phyloP scores from a whole-genome alignment of 2,888 invertebrate genomes.

The Neocrepidodera transversa region DNA sequence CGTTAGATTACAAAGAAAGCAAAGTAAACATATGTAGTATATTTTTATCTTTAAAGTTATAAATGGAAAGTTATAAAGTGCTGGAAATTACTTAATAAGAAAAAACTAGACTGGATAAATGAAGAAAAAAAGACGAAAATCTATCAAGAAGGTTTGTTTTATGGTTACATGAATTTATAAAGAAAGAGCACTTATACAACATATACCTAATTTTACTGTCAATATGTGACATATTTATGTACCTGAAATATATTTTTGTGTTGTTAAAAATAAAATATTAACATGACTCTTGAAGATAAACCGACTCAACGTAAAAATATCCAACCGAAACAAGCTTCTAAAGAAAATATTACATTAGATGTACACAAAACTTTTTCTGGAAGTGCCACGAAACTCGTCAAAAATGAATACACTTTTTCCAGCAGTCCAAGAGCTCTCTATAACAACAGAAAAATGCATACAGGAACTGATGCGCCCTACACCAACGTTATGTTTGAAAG shows the following conservation, averaged over 20 bases:
- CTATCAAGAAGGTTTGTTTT: neutral
- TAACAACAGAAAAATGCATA: constrained; percentile 64
- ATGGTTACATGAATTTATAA: constrained; percentile 8
- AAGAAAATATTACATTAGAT: constrained; percentile 32
- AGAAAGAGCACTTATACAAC: neutral
- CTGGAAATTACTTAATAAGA: neutral
- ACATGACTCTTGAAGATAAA: constrained; percentile 41
- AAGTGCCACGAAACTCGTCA: constrained; percentile 38
- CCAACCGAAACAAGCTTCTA: constrained; percentile 27
- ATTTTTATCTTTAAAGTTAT: neutral
- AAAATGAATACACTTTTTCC: constrained; percentile 65
- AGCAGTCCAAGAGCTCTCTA: constrained; percentile 69
- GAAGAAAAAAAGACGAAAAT: constrained; percentile 22
- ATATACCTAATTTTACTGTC: constrained; percentile 13
- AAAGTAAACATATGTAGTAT: no score
- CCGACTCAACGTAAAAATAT: constrained; percentile 31
- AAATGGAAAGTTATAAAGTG: neutral
- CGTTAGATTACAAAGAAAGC: neutral
- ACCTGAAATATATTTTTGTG: constrained; percentile 27
- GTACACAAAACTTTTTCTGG: constrained; percentile 17
- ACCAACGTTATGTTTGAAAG: constrained; percentile 91
- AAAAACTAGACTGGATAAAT: constrained; percentile 8
- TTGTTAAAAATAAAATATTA: constrained; percentile 4
- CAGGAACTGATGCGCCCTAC: constrained; percentile 64
- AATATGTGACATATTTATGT: constrained; percentile 38